A percentile compares a stretch with the other conserved stretches of the same genome.
phyloP scores from a whole-genome alignment of 2,888 invertebrate genomes.

The Pyrrhia umbra region DNA sequence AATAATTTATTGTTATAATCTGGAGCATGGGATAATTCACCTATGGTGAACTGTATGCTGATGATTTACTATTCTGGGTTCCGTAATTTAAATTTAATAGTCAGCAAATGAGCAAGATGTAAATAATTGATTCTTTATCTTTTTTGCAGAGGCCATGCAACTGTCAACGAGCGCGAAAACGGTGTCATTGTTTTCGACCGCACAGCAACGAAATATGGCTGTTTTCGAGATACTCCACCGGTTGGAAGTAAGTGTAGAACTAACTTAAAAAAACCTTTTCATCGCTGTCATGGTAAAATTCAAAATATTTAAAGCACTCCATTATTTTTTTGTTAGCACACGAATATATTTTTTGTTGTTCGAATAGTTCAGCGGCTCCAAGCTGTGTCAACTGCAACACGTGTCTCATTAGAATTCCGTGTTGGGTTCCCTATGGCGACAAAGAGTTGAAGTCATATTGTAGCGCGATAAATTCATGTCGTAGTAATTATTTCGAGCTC shows the following conservation, averaged over 20 bases:
- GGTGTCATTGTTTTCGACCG: slow-evolving; percentile 97
- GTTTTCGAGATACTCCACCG: slow-evolving; percentile 98
- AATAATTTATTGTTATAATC: slow-evolving; percentile 36
- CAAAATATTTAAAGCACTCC: slow-evolving; percentile 68
- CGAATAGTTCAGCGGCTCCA: slow-evolving; percentile 62
- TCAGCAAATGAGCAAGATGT: neutral
- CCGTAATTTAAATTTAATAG: slow-evolving; percentile 16
- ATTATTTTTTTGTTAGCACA: slow-evolving; percentile 70
- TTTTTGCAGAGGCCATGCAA: slow-evolving; percentile 96
- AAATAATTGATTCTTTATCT: slow-evolving; percentile 43
- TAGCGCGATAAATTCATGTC: slow-evolving; percentile 78
- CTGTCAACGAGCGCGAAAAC: slow-evolving; percentile 96
- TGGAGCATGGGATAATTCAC: slow-evolving; percentile 21
- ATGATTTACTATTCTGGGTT: slow-evolving; percentile 28
- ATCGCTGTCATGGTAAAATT: slow-evolving; percentile 50
- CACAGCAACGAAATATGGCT: slow-evolving; percentile 98
- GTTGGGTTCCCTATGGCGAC: slow-evolving; percentile 66
- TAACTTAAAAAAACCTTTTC: slow-evolving; percentile 51
- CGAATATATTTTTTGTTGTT: slow-evolving; percentile 66
- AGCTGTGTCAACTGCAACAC: slow-evolving; percentile 81
- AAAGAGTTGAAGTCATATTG: slow-evolving; percentile 70
- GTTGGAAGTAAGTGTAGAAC: slow-evolving; percentile 94
- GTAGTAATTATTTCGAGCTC: slow-evolving; percentile 75
- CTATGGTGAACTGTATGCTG: slow-evolving; percentile 6
- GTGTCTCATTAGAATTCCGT: slow-evolving; percentile 76